These are phyloP conservation scores for Isaurus tuberculatus DNA, from an alignment of 92 coral and sea anemone species.

Conservation along the genomic window DNA sequence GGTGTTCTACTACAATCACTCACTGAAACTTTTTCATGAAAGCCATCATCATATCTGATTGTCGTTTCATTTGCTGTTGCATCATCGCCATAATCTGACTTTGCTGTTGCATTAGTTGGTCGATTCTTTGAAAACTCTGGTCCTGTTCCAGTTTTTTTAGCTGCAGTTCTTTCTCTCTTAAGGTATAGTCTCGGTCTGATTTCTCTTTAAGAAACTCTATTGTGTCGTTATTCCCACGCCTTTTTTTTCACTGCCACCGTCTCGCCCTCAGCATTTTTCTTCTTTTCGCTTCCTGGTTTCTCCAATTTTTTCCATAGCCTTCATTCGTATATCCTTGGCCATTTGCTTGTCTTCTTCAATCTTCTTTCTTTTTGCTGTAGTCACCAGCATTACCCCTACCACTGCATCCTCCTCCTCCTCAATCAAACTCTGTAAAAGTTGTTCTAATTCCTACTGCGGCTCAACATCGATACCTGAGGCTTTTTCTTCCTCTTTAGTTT, in stretches of 20 bases:
- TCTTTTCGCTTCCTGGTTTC: constrained; percentile 1
- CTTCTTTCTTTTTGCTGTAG: constrained; percentile 5
- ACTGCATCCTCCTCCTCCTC: not conserved
- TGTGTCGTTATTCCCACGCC: not conserved
- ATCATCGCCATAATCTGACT: not conserved
- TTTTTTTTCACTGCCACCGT: not conserved
- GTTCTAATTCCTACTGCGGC: constrained; percentile 12
- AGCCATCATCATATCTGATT: constrained; percentile 9
- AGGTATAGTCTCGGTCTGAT: not conserved
- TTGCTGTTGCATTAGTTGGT: constrained; percentile 9
- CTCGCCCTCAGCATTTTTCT: not conserved
- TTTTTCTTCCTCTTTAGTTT: not conserved
- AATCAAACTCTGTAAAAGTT: constrained; percentile 2
- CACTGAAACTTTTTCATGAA: not conserved
- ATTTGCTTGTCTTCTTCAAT: constrained; percentile 5
- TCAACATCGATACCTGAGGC: constrained; percentile 14
- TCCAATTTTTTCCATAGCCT: constrained; percentile 7
- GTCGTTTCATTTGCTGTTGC: constrained; percentile 21
- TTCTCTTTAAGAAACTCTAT: not conserved
- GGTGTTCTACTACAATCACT: not conserved
- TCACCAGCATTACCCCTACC: not conserved
- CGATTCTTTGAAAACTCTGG: not conserved
- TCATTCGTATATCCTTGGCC: not conserved
- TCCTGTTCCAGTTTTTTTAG: not conserved
- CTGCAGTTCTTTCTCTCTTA: constrained; percentile 8